Evolutionary conservation across 2,113 vertebrate genomes (phyloP), one percentile per base, ranked within the genome.

Genomic region (Microcebus tavaratra): DNA sequence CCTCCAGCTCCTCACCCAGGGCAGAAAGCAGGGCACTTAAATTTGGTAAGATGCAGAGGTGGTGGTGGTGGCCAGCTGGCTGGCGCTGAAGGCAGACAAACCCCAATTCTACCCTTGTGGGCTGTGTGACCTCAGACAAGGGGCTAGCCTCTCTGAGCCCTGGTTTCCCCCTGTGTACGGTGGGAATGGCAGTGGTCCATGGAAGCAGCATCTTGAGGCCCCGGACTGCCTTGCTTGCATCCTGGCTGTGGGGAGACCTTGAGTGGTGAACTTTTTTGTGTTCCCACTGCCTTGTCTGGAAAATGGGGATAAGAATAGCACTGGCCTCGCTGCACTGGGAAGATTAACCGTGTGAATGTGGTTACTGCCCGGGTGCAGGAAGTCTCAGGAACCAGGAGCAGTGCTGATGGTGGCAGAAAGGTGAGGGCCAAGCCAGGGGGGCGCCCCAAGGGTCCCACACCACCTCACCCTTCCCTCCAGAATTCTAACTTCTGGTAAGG

Each of bases 401-500:
- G 8, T 5, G 0, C 34, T 13, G 25, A 53, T 13, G 50, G 61
- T 48, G 27, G 75, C 50, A 5, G 50, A 68, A 31, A 34, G 88
- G 36, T 36, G 34, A 83, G 48, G 39, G 75, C 9, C 1, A 36
- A 15, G 36, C 59, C 6, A 4, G 15, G 36, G 63, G 31, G 13
- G 2, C 34, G 12, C 50, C 29, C 53, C 21, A 17, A 6, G 34
- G 42, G 21, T 65, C 70, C 50, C 2, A 0, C 17, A 42, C 45
- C 1, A 23, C 85, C 17, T 86, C 87, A 42, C 23, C 31, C n/a
- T 57, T 70, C 63, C 67, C 59, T 70, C 27, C 20, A 21, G 87
- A 61, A 76, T 91, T 93, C 67, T 91, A 45, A 27, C 39, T 31
- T 87, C 55, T 53, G 57, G 34, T 65, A 55, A 55, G 70, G 84